Base-by-base conservation (phyloP, 2,113 vertebrate genomes). In the Stigmatopora argus region DNA sequence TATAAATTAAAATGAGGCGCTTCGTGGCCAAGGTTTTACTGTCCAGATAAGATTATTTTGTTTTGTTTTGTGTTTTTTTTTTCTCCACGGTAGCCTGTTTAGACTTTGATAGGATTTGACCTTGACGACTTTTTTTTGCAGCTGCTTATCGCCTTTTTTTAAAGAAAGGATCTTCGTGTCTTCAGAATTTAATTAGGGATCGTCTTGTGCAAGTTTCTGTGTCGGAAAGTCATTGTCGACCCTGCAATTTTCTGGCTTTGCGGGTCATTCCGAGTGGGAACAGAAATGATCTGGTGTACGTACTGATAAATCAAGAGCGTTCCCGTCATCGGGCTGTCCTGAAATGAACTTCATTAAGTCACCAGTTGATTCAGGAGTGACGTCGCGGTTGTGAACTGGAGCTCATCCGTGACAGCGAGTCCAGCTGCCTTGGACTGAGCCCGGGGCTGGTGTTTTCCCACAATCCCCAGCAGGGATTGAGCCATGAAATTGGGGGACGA, bases 351-450 rank as follows among this genome's bases (percentile, higher is more conserved):
- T 78, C 45, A 45, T 14, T 57, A 19, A 55, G 67, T 44, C 13
- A 82, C 47, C 52, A 71, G 74, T 85, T 73, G 83, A 17, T 73
- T 63, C 75, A 75, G 47, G 65, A 65, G 73, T 83, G 86, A 87
- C 77, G 82, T 80, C 79, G 79, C 67, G 48, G 0, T 3, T 35
- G 76, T 88, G 87, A 89, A 57, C 62, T 81, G 90, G 84, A 89
- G 83, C 85, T 91, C 85, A 90, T 88, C 76, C 75, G 21, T 45
- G 77, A 80, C 77, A 71, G 62, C 46, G n/a, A 19, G 66, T 79
- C 86, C 85, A 85, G 83, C 86, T 78, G 79, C 82, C 52, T 26
- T 55, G 26, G 26, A 31, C 26, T 31, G 1, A 31, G 3, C 26
- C 26, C 52, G 21, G 46, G 75, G 56, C 65, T 51, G 57, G 69